Evolutionary conservation across 2,888 invertebrate species (phyloP), one percentile per base, ranked within the genome.

Genomic region (Plusia festucae): DNA sequence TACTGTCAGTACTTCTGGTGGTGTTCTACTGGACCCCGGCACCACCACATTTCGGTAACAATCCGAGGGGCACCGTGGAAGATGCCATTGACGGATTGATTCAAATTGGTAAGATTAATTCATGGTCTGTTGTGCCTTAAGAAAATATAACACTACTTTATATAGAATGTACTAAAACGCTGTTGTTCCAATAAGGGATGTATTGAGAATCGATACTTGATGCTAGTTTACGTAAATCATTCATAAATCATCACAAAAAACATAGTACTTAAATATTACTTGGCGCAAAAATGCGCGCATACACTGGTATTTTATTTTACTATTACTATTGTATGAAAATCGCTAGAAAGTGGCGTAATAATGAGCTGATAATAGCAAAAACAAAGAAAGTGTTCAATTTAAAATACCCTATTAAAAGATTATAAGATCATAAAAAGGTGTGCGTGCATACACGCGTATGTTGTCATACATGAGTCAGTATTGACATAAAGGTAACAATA

Each of bases 51-150:
- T 98, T 98, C 85, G 97, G 97, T 16, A 95, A 97, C 81, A 97
- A 97, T 88, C 96, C 98, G 0, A 95, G 96, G 1, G 96, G 96
- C 53, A 96, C 97, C 16, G 93, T 99, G 18, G 99, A 99, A 92
- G 98, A 99, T 87, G 96, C 97, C 1, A 91, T 97, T 15, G 99
- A 99, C 91, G 98, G 98, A 18, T 96, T 99, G 53, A 92, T 96
- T 24, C 99, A 99, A 91, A 97, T 99, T 66, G 95, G 95, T 85
- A 96, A 97, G 84, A 64, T n/a, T 44, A 4, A 8, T n/a, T n/a
- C n/a, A n/a, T 8, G 5, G 11, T 2, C 2, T 22, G 0, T 24
- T 4, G 7, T 52, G 20, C 2, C 8, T 15, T 18, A n/a, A 13
- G 16, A n/a, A 22, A n/a, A 44, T 15, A 3, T 24, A 2, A 24